Evolutionary conservation across 2,888 invertebrate genomes (phyloP).

Genomic region (Polyommatus icarus): DNA sequence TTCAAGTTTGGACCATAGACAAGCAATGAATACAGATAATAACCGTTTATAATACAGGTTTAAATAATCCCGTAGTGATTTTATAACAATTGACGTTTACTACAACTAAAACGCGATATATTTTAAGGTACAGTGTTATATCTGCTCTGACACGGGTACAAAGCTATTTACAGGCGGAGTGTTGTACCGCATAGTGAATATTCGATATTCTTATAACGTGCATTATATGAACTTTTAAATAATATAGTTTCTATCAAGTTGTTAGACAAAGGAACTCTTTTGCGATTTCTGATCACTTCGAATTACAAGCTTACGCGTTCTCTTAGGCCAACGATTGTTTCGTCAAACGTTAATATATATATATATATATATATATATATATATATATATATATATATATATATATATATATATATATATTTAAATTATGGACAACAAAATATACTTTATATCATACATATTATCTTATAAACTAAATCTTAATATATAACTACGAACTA

Average conservation of each 20-base stretch:
- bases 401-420: background rate
- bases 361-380: too few species aligned
- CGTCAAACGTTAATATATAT: background rate
- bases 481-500: background rate
- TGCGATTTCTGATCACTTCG: background rate
- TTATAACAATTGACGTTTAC: conserved; percentile 48
- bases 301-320: background rate
- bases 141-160: conserved; percentile 33
- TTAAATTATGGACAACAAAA: background rate
- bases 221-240: conserved; percentile 33
- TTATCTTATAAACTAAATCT: background rate
- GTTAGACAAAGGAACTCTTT: conserved; percentile 39
- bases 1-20: conserved; percentile 36
- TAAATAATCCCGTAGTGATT: conserved; percentile 35
- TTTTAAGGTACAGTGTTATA: conserved; percentile 36
- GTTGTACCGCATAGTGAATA: conserved; percentile 37
- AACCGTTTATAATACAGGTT: background rate
- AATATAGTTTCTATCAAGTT: conserved; percentile 32
- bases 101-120: conserved; percentile 40
- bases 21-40: conserved; percentile 44
- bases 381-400: too few species aligned
- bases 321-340: conserved; percentile 14
- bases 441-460: background rate
- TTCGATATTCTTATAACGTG: conserved; percentile 35
- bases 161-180: conserved; percentile 50